These are phyloP conservation scores for Siniperca obscura DNA, from an alignment of 2,797 vertebrate genomes.

Conservation along the genomic window DNA sequence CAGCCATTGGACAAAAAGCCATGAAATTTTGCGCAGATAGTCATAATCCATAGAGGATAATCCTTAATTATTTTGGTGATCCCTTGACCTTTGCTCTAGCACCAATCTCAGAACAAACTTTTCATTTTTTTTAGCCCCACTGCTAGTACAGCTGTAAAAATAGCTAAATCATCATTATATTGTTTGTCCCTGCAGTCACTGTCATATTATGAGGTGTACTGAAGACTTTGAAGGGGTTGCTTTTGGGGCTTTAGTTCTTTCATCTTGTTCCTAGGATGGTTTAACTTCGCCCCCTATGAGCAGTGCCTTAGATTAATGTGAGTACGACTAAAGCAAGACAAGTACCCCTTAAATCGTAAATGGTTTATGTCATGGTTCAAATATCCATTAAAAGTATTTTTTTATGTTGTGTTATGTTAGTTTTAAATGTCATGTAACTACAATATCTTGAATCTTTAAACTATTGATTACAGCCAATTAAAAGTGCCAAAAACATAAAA, in stretches of 20 bases:
- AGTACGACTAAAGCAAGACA: no score
- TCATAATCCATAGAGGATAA: no score
- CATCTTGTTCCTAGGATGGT: not conserved
- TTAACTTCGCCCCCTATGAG: not conserved
- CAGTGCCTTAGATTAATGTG: not conserved
- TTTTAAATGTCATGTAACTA: not conserved
- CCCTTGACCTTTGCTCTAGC: not conserved
- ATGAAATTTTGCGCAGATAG: no score
- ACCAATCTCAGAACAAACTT: no score
- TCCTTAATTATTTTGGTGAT: no score
- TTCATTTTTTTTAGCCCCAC: no score
- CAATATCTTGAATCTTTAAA: not conserved
- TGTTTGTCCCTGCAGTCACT: no score
- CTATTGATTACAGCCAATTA: not conserved
- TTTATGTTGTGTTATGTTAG: not conserved
- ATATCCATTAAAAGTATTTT: not conserved
- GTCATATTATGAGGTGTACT: no score
- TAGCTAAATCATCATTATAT: no score
- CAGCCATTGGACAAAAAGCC: no score
- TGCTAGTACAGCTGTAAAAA: no score
- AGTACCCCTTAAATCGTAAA: not conserved
- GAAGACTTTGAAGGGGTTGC: not conserved
- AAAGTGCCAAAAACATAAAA: no score
- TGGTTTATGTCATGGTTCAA: not conserved
- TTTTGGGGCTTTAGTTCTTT: not conserved